Evolutionary conservation across 2,888 invertebrate species (phyloP).

Genomic region (Lymantria monacha): DNA sequence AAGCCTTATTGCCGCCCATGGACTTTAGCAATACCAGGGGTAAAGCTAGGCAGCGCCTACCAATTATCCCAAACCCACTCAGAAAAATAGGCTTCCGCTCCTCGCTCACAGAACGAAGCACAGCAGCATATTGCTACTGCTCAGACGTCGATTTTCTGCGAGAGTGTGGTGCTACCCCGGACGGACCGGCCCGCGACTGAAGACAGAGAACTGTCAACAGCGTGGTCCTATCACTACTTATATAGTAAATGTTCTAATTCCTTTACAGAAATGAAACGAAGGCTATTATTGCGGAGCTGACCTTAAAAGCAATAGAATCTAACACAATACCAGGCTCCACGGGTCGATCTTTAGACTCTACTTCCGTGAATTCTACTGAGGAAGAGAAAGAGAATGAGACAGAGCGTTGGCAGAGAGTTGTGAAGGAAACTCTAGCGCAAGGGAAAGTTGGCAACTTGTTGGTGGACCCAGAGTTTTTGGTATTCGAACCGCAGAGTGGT

Average conservation of each 20-base stretch:
- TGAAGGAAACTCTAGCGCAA: slow-evolving; percentile 86
- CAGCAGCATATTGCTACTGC: no score
- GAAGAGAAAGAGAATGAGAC: slow-evolving; percentile 41
- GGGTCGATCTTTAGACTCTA: slow-evolving; percentile 48
- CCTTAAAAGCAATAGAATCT: slow-evolving; percentile 88
- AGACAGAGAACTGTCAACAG: no score
- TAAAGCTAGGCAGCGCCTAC: no score
- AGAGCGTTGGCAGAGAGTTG: slow-evolving; percentile 76
- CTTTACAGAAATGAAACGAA: slow-evolving; percentile 76
- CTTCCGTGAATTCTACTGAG: slow-evolving; percentile 34
- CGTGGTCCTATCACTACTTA: no score
- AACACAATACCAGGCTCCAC: slow-evolving; percentile 83
- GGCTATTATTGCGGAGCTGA: slow-evolving; percentile 89
- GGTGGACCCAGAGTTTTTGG: slow-evolving; percentile 91
- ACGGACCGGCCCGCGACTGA: no score
- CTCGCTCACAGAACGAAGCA: no score
- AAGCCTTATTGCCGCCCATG: no score
- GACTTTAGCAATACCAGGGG: no score
- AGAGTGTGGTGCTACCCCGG: no score
- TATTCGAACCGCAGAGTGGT: slow-evolving; percentile 88
- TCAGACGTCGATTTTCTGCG: no score
- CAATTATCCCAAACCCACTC: no score
- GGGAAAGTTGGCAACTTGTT: slow-evolving; percentile 90
- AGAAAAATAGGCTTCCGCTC: no score
- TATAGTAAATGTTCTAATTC: not conserved